A percentile compares a stretch with the other conserved stretches of the same genome.
phyloP scores from a whole-genome alignment of 2,797 vertebrate genomes.

The Psittacula echo region DNA sequence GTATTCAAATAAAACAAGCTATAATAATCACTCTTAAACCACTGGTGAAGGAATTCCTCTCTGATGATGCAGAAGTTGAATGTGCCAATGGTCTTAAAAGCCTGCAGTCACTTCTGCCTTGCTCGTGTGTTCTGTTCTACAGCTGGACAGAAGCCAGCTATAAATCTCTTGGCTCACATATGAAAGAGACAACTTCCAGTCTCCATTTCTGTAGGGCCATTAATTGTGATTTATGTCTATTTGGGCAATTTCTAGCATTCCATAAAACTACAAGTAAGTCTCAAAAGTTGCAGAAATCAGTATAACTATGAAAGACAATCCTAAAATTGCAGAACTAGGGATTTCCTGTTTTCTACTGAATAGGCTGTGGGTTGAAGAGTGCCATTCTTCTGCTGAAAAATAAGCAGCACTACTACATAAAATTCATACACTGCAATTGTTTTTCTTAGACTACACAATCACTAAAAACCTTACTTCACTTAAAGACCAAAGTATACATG shows the following conservation, averaged over 20 bases:
- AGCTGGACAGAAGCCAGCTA: neutral
- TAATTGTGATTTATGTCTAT: slow-evolving; percentile 30
- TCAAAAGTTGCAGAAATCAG: slow-evolving; percentile 18
- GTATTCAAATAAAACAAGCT: neutral
- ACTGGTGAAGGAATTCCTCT: slow-evolving; percentile 1
- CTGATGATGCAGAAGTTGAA: neutral
- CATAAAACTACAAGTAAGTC: neutral
- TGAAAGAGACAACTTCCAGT: slow-evolving; percentile 18
- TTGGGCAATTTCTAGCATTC: neutral
- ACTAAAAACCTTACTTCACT: neutral
- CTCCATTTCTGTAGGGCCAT: neutral
- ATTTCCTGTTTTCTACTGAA: neutral
- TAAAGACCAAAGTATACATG: neutral
- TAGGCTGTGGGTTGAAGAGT: neutral
- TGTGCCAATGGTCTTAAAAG: neutral
- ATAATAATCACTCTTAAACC: neutral
- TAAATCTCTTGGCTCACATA: slow-evolving; percentile 30
- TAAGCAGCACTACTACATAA: neutral
- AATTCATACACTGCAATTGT: neutral
- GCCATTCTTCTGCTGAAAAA: neutral
- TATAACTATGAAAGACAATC: neutral
- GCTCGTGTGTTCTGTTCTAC: neutral
- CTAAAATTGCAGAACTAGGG: neutral
- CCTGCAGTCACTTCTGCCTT: neutral
- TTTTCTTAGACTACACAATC: neutral